Base-by-base conservation (phyloP, 2,797 vertebrate species). In the Sebastes trivittatus region DNA sequence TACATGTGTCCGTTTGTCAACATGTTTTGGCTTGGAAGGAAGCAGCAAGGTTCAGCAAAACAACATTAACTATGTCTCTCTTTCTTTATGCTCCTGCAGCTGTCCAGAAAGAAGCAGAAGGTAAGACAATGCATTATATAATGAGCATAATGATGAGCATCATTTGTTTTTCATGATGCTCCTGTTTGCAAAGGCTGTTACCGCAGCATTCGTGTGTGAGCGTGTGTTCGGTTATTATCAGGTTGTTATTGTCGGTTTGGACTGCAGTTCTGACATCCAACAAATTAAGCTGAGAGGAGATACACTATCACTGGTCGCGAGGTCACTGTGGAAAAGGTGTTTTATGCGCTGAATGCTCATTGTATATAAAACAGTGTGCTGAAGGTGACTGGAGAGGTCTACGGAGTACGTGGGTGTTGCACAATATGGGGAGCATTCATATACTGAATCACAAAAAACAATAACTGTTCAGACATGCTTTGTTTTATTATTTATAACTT, bases 221-320 rank as follows among this genome's bases (percentile, higher is more conserved):
- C 82, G 70, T 84, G 79, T 93, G 86, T 85, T 80, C 49, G 71
- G 81, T 87, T 89, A 81, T 88, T 87, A 92, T 91, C 81, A 80
- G 87, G 87, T 89, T 88, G 83, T 90, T 93, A 90, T 93, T 95
- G 94, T 95, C 91, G 86, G 90, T 95, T 95, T 96, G 96, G 95
- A 96, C 95, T 95, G 95, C 95, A 94, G 95, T 95, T 96, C 92
- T 95, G 93, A 93, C 94, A 94, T 94, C 94, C 89, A 78, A 93
- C 90, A 93, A 93, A 91, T 93, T 89, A 90, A 92, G 82, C 90
- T 84, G 79, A 87, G 86, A 82, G 83, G 81, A 93, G 80, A 91
- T 85, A 78, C 84, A 88, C 82, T 83, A 72, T 79, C 81, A 72
- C 73, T 67, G 84, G 87, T 91, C 90, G 83, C 36, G 11, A 86